Conservation (phyloP, 2,113 vertebrate species). For the Ia io region DNA sequence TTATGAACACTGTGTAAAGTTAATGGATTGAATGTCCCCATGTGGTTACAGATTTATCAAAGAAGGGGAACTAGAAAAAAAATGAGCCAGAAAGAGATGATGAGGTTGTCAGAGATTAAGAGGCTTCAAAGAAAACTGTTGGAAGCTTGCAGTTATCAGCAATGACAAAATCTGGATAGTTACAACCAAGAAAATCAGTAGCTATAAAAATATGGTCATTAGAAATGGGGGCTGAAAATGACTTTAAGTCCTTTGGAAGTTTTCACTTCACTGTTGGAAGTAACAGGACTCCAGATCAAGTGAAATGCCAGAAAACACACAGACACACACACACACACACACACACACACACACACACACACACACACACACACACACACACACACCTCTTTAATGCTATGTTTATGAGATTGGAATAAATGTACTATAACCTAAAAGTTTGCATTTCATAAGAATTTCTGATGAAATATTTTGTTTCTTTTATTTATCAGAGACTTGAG, state of each 20-base stretch:
- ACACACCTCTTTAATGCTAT: neutral
- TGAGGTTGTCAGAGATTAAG: neutral
- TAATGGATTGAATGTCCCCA: neutral
- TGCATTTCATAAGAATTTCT: conserved; percentile 35
- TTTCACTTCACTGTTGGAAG: neutral
- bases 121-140: neutral
- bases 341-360: no score
- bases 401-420: neutral
- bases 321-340: no score
- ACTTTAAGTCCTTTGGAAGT: neutral
- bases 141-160: neutral
- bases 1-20: neutral
- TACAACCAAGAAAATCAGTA: neutral
- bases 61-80: neutral
- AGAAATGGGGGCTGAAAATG: neutral
- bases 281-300: neutral
- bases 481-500: conserved; percentile 29
- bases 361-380: no score
- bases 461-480: conserved; percentile 42
- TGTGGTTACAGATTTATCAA: neutral
- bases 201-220: neutral
- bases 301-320: neutral
- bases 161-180: neutral
- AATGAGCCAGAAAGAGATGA: neutral
- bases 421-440: neutral